These are phyloP conservation scores for Anseranas semipalmata DNA, from an alignment of 2,113 vertebrate species.

Conservation along the genomic window DNA sequence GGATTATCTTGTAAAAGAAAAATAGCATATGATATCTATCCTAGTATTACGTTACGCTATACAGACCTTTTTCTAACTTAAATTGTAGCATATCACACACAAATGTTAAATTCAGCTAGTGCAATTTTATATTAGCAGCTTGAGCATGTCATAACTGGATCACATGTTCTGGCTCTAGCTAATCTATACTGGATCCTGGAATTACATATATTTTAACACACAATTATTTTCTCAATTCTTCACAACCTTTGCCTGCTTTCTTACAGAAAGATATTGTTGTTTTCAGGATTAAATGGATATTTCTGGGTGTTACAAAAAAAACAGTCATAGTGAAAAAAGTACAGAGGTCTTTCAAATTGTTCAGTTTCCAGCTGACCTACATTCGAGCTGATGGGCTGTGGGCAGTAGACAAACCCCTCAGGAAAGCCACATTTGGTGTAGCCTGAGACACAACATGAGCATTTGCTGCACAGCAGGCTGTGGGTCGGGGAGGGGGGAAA, in stretches of 20 bases:
- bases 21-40: not conserved
- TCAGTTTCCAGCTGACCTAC: conserved; percentile 36
- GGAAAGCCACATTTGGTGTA: conserved; percentile 10
- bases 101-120: not conserved
- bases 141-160: not conserved
- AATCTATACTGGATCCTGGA: not conserved
- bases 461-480: not conserved
- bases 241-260: not conserved
- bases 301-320: not conserved
- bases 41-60: not conserved
- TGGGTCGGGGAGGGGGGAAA: not conserved
- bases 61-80: not conserved
- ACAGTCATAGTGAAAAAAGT: not conserved
- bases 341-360: conserved; percentile 28
- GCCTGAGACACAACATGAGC: not conserved
- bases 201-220: not conserved
- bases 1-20: not conserved
- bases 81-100: not conserved
- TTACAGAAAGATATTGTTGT: not conserved
- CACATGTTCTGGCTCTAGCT: not conserved
- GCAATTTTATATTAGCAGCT: not conserved
- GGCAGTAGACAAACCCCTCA: conserved; percentile 1
- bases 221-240: not conserved
- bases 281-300: not conserved
- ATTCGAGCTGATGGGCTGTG: not conserved